Conservation (phyloP, 2,888 invertebrate genomes). For the Agrotis segetum region DNA sequence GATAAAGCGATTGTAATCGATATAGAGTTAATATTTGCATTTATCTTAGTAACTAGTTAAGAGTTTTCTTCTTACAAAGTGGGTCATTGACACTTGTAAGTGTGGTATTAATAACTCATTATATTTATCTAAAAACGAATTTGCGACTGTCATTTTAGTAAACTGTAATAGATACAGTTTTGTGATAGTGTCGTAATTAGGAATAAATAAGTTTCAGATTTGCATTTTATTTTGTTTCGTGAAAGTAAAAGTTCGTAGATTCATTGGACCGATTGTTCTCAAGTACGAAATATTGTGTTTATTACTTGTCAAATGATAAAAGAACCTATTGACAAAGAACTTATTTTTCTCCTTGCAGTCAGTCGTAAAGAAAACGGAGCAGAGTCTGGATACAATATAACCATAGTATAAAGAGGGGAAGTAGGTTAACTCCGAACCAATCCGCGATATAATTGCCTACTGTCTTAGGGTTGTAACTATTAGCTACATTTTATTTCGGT, state of each 20-base stretch:
- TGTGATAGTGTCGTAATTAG: conserved; percentile 45
- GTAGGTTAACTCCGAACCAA: no score
- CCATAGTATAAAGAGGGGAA: no score
- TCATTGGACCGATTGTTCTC: conserved; percentile 24
- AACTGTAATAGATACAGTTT: conserved; percentile 25
- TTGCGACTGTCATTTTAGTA: conserved; percentile 47
- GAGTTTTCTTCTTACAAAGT: conserved; percentile 43
- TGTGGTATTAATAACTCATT: conserved; percentile 45
- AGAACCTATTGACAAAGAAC: no score
- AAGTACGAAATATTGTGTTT: not conserved
- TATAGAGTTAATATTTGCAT: conserved; percentile 50
- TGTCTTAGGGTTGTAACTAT: no score
- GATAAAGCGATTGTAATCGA: conserved; percentile 54
- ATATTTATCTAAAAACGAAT: conserved; percentile 49
- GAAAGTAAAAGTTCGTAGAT: conserved; percentile 45
- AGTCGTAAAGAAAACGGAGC: no score
- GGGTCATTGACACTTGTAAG: conserved; percentile 46
- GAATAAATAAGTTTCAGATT: conserved; percentile 45
- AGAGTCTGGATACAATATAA: no score
- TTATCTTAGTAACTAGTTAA: conserved; percentile 34
- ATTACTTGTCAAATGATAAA: not conserved
- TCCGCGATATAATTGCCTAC: no score
- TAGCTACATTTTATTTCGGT: no score
- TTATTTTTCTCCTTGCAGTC: no score
- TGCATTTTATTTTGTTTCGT: conserved; percentile 33